Evolutionary conservation across 2,888 invertebrate species (phyloP).

Genomic region (Theristus sp.): DNA sequence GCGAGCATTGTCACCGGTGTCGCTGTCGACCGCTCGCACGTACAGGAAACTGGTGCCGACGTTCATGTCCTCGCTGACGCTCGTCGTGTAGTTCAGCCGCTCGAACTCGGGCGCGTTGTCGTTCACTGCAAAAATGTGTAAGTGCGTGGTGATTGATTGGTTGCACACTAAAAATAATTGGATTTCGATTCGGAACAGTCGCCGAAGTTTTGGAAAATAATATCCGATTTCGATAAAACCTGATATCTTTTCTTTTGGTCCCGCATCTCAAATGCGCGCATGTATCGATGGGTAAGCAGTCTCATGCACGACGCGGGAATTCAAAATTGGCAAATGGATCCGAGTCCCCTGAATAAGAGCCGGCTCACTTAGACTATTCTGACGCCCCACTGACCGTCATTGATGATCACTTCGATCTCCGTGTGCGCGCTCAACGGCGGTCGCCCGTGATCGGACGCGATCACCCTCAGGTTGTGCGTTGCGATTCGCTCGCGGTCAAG

Average conservation of each 20-base stretch:
- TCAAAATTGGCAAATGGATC: too few species aligned
- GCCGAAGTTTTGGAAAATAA: too few species aligned
- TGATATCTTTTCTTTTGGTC: too few species aligned
- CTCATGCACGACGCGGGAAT: too few species aligned
- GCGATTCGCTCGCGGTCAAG: slow-evolving; percentile 63
- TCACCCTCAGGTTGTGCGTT: slow-evolving; percentile 64
- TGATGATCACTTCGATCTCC: slow-evolving; percentile 74
- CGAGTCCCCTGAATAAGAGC: too few species aligned
- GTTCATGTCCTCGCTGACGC: slow-evolving; percentile 58
- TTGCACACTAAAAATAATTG: too few species aligned
- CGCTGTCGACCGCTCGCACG: slow-evolving; percentile 30
- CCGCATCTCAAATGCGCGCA: too few species aligned
- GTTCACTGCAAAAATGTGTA: slow-evolving; percentile 16
- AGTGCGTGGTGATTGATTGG: too few species aligned
- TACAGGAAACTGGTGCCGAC: slow-evolving; percentile 42
- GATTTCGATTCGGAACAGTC: too few species aligned
- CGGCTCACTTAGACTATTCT: too few species aligned
- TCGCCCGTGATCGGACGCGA: neutral
- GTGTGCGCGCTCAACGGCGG: slow-evolving; percentile 56
- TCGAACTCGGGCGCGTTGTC: slow-evolving; percentile 25
- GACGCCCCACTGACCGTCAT: slow-evolving; percentile 44
- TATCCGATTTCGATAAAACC: too few species aligned
- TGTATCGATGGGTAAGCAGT: too few species aligned
- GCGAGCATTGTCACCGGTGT: slow-evolving; percentile 28
- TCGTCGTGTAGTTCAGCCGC: slow-evolving; percentile 51